These are phyloP conservation scores for Sarcophaga caerulescens DNA, from an alignment of 2,888 invertebrate species.

Conservation along the genomic window DNA sequence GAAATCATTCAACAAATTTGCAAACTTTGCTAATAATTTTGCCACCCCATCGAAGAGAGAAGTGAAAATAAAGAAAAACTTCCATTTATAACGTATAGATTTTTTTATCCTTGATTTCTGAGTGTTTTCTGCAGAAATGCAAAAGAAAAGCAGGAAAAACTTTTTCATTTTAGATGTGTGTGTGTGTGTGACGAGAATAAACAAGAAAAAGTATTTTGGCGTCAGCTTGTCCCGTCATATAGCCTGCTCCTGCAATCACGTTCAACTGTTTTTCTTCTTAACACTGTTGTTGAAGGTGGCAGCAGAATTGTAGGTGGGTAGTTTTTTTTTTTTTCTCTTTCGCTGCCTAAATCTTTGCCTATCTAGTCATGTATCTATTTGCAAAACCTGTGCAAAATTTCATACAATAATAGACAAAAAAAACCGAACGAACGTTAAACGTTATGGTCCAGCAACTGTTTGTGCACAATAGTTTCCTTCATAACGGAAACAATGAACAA, in stretches of 20 bases:
- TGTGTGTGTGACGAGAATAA: constrained; percentile 16
- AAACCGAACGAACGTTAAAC: not conserved
- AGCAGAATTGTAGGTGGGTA: constrained; percentile 37
- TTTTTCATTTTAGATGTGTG: constrained; percentile 39
- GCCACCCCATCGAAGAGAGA: not conserved
- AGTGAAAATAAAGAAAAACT: constrained; percentile 24
- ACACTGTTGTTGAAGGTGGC: not conserved
- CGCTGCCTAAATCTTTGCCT: not conserved
- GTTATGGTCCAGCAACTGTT: constrained; percentile 40
- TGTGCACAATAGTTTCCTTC: constrained; percentile 7
- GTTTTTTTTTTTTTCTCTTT: constrained; percentile 14
- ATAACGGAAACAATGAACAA: constrained; percentile 23
- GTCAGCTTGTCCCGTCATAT: constrained; percentile 62
- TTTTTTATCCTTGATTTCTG: not conserved
- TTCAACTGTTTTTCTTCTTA: not conserved
- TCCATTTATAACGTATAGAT: constrained; percentile 34
- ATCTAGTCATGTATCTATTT: not conserved
- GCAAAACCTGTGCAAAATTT: too few species aligned
- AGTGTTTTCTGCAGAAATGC: not conserved
- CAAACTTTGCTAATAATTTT: constrained; percentile 61
- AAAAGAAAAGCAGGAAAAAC: constrained; percentile 28
- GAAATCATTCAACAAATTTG: constrained; percentile 57
- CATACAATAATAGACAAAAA: too few species aligned
- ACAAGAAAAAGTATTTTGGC: constrained; percentile 47
- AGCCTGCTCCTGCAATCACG: constrained; percentile 34